phyloP scores from a whole-genome alignment of 2,113 vertebrate genomes.

The Nipponia nippon region DNA sequence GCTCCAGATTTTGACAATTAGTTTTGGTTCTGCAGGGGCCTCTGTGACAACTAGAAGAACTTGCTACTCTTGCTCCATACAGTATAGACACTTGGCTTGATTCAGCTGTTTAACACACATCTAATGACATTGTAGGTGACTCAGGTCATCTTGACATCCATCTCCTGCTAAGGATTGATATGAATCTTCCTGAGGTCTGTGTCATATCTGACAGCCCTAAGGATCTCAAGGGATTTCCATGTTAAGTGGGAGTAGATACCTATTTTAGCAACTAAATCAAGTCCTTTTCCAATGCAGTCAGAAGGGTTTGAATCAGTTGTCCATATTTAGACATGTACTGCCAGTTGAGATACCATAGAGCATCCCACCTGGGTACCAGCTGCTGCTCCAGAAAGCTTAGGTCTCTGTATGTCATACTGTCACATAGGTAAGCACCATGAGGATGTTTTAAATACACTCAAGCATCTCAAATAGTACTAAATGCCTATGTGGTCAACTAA shows the following conservation, averaged over 20 bases:
- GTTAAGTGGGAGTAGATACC: background rate
- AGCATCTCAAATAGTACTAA: background rate
- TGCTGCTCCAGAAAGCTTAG: background rate
- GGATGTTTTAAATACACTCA: background rate
- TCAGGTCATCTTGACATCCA: background rate
- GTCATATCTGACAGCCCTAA: background rate
- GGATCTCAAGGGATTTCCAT: background rate
- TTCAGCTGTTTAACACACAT: background rate
- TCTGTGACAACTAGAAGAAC: background rate
- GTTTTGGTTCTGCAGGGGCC: background rate
- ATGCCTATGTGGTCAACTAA: background rate
- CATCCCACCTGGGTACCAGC: background rate
- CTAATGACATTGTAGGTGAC: background rate
- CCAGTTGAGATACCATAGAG: background rate
- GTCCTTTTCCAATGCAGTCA: background rate
- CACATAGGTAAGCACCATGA: background rate
- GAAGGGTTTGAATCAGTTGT: background rate
- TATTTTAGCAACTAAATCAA: background rate
- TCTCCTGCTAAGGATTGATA: background rate
- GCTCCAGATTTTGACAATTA: background rate
- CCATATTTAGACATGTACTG: background rate
- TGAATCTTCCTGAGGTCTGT: background rate
- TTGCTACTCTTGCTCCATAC: background rate
- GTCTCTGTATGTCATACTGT: too few relatives aligned
- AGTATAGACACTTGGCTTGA: background rate